Percentiles rank a stretch among this genome's conserved stretches.
These are phyloP conservation scores for Sander lucioperca DNA, from an alignment of 2,113 vertebrate genomes.

Conservation along the genomic window DNA sequence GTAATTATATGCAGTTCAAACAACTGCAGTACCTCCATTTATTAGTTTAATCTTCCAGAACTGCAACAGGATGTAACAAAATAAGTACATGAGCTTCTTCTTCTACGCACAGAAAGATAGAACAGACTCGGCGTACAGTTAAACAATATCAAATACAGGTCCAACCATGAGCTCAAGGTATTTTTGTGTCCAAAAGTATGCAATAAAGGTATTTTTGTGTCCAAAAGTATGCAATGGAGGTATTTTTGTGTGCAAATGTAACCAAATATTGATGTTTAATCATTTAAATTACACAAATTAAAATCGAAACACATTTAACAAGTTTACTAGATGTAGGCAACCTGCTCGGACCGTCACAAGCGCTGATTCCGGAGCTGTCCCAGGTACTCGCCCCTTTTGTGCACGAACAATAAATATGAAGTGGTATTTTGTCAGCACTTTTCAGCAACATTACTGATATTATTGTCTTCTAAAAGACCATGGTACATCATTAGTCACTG, in stretches of 20 bases:
- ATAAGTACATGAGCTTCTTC: not conserved
- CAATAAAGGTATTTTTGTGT: not conserved
- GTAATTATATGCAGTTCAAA: not conserved
- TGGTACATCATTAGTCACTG: slow-evolving; percentile 11
- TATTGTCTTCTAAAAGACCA: not conserved
- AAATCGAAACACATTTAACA: no score
- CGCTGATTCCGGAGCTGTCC: not conserved
- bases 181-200: no score
- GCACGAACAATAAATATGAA: no score
- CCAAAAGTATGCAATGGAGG: not conserved
- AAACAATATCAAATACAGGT: not conserved
- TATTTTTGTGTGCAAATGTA: no score
- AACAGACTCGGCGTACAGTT: not conserved
- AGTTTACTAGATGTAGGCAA: not conserved
- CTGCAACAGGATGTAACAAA: not conserved
- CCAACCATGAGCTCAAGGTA: not conserved
- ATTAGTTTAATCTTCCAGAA: slow-evolving; percentile 32
- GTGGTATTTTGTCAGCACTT: not conserved
- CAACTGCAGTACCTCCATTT: slow-evolving; percentile 1
- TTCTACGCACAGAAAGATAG: not conserved
- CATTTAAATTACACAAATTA: no score
- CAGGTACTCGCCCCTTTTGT: not conserved
- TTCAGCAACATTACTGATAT: not conserved
- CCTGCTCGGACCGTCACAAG: not conserved
- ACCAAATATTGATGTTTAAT: not conserved